Evolutionary conservation across 2,113 vertebrate genomes (phyloP).

Genomic region (Erythrolamprus reginae): DNA sequence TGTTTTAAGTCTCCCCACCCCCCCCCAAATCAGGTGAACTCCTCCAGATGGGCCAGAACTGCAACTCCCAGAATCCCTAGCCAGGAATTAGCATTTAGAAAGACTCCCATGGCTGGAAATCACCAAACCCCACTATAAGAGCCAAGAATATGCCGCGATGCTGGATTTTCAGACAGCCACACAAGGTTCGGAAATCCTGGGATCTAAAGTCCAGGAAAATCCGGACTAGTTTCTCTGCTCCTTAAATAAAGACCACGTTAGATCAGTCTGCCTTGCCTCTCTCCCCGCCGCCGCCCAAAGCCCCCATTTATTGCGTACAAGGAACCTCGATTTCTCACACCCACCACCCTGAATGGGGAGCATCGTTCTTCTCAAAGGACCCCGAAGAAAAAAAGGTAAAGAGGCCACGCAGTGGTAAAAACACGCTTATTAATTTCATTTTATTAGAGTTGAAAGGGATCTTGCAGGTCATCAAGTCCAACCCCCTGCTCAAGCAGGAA

Average conservation of each 20-base stretch:
- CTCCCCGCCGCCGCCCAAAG: neutral
- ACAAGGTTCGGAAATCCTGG: neutral
- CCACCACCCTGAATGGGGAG: neutral
- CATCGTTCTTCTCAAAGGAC: neutral
- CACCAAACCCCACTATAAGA: neutral
- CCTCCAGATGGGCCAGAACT: neutral
- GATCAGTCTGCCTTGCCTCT: neutral
- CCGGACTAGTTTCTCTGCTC: neutral
- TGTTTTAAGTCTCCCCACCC: neutral
- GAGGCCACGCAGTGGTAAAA: neutral
- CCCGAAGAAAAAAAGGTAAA: neutral
- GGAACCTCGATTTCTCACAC: neutral
- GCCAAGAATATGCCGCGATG: neutral
- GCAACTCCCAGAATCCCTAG: neutral
- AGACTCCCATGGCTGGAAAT: neutral
- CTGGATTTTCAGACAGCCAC: neutral
- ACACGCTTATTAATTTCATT: too few relatives aligned
- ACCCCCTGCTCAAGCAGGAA: too few relatives aligned
- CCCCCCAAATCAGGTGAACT: neutral
- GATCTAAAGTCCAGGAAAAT: neutral
- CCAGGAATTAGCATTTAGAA: neutral
- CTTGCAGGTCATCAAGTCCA: too few relatives aligned
- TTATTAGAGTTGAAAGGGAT: too few relatives aligned
- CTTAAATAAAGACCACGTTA: neutral
- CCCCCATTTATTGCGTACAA: neutral